Base-by-base conservation (phyloP, 2,888 invertebrate species). In the Cremastinae sp. region DNA sequence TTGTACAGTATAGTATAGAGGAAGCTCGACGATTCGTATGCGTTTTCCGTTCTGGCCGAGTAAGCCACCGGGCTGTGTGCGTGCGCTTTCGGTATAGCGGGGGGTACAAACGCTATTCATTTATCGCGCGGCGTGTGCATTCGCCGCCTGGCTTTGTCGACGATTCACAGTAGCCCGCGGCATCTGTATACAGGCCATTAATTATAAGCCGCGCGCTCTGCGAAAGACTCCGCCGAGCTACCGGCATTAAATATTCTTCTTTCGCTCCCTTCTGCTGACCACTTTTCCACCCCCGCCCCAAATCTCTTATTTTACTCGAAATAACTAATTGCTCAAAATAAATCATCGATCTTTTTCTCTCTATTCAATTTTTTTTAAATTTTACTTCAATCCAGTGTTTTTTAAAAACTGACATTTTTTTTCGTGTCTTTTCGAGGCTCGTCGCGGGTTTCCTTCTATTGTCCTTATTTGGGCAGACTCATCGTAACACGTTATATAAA, bases 181-280 rank as follows among this genome's bases (percentile, higher is more conserved):
- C 12, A 36, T 47, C 22, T 49, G 16, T 51, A 45, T 64, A 61
- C 78, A 75, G 76, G 75, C 79, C 68, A 80, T 81, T 81, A 79
- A 80, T 80, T 80, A 79, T 79, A 79, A 62, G 73, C 71, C 72
- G 78, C 71, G 77, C 77, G 78, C 58, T 70, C 72, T 38, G 38
- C 58, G 41, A 65, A 18, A 59, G 38, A 62, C 56, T 14, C n/a
- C 56, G 62, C 51, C n/a, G 69, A 58, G 34, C 45, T 4, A 10
- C 2, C 14, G 16, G 59, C 14, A 45, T 43, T 14, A 36, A 47
- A 61, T 61, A 36, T n/a, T n/a, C 61, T 56, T 74, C 20, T 28
- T 28, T 28, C 28, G 28, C 28, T 20, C 12, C 22, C 36, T 62
- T n/a, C 36, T 28, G 34, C 36, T 28, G 34, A 10, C 28, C 58